Evolutionary conservation across 1,140 invertebrate genomes (phyloP).

Genomic region (Anoplolepis gracilipes): DNA sequence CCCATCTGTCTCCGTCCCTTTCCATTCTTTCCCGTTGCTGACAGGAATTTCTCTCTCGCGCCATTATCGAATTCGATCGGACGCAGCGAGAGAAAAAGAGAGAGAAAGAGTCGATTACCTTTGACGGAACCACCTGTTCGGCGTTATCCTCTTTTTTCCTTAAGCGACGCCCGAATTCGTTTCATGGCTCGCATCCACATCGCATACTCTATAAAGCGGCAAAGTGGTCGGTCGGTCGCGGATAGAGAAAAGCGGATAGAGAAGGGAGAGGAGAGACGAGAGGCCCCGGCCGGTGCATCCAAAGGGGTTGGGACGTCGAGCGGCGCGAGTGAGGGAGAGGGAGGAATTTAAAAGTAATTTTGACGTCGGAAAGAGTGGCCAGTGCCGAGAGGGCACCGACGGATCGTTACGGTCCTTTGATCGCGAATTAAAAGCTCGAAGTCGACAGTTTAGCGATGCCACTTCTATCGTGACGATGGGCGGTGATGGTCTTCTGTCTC

Average conservation of each 20-base stretch:
- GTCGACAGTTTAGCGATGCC: slow-evolving; percentile 80
- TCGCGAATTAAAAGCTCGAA: slow-evolving; percentile 84
- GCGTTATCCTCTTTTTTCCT: slow-evolving; percentile 70
- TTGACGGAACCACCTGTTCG: slow-evolving; percentile 75
- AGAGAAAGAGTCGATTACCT: slow-evolving; percentile 76
- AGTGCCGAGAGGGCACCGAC: slow-evolving; percentile 71
- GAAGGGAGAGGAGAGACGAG: slow-evolving; percentile 21
- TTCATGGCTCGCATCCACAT: slow-evolving; percentile 55
- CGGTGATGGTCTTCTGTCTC: slow-evolving; percentile 39
- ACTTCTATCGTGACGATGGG: slow-evolving; percentile 68
- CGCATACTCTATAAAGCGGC: slow-evolving; percentile 64
- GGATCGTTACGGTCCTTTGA: slow-evolving; percentile 81
- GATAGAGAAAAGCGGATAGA: slow-evolving; percentile 62
- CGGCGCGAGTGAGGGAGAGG: not conserved
- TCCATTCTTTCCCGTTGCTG: not conserved
- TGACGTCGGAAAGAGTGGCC: slow-evolving; percentile 73
- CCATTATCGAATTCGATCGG: slow-evolving; percentile 64
- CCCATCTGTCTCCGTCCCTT: not conserved
- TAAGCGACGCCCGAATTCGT: slow-evolving; percentile 65
- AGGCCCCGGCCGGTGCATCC: slow-evolving; percentile 36
- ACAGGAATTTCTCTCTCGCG: slow-evolving; percentile 15
- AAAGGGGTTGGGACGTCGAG: slow-evolving; percentile 21
- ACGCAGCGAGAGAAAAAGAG: slow-evolving; percentile 24
- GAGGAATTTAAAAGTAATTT: slow-evolving; percentile 75
- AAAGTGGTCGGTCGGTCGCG: slow-evolving; percentile 64